Evolutionary conservation across 2,113 vertebrate species (phyloP).

Genomic region (Oncorhynchus kisutch): DNA sequence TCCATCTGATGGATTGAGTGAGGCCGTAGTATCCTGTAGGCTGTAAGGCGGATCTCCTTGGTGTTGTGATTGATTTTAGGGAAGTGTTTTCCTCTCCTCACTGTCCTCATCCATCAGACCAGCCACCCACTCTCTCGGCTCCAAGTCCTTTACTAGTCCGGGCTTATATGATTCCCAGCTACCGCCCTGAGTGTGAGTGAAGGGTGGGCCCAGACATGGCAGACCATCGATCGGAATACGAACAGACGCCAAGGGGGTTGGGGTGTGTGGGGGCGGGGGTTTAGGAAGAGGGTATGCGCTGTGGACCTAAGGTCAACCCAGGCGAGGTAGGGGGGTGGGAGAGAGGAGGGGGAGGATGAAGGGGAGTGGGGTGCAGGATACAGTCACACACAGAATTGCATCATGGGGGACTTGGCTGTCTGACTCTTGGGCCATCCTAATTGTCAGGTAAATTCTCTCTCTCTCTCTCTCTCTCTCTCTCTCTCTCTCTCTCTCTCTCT

Average conservation of each 20-base stretch:
- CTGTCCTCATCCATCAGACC: conserved; percentile 1
- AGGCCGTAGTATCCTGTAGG: background rate
- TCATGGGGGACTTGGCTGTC: conserved; percentile 51
- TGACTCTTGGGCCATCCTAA: conserved; percentile 56
- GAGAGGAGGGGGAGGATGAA: background rate
- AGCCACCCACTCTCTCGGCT: background rate
- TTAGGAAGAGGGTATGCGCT: background rate
- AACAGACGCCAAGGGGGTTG: background rate
- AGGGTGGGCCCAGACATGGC: conserved; percentile 59
- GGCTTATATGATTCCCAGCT: conserved; percentile 60
- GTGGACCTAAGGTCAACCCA: background rate
- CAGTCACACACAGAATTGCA: conserved; percentile 44
- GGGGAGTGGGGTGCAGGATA: background rate
- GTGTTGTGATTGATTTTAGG: background rate
- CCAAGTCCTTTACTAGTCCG: conserved; percentile 46
- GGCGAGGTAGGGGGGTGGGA: conserved; percentile 8
- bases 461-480: conserved; percentile 22
- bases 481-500: conserved; percentile 27
- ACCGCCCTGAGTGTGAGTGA: conserved; percentile 37
- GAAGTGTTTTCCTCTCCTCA: background rate
- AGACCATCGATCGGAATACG: conserved; percentile 46
- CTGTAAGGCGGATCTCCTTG: background rate
- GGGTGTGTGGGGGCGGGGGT: conserved; percentile 19
- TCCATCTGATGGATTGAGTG: too few species aligned
- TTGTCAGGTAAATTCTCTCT: conserved; percentile 33